A percentile compares a stretch with the other conserved stretches of the same genome.
phyloP scores from a whole-genome alignment of 2,888 invertebrate species.

The Hyposoter didymator region DNA sequence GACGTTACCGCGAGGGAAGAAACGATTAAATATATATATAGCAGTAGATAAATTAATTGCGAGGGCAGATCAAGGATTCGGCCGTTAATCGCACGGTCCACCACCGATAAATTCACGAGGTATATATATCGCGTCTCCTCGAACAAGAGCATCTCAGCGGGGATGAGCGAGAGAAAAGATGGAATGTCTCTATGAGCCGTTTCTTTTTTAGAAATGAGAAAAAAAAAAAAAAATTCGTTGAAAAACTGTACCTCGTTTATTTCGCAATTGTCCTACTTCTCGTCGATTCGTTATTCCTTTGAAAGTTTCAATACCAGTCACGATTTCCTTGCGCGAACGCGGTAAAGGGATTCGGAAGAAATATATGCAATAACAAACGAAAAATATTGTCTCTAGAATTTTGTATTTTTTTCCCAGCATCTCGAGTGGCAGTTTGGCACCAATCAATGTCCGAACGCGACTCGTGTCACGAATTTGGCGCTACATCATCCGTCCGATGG shows the following conservation, averaged over 20 bases:
- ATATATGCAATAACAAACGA: conserved; percentile 2
- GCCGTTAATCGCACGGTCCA: conserved; percentile 57
- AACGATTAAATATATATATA: neutral
- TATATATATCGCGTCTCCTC: conserved; percentile 34
- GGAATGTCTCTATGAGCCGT: too few species aligned
- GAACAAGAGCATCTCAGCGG: too few species aligned
- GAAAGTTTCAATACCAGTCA: conserved; percentile 46
- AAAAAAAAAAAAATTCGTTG: too few species aligned
- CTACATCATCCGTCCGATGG: too few species aligned
- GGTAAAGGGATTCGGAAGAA: conserved; percentile 2
- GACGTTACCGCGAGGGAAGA: neutral
- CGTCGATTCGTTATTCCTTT: conserved; percentile 61
- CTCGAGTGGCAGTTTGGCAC: too few species aligned
- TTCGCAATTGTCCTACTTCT: conserved; percentile 59
- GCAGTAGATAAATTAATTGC: conserved; percentile 19
- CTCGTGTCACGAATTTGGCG: too few species aligned
- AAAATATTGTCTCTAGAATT: conserved; percentile 32
- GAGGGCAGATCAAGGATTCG: conserved; percentile 37
- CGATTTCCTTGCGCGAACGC: conserved; percentile 3
- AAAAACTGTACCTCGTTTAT: too few species aligned
- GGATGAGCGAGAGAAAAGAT: too few species aligned
- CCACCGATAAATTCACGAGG: conserved; percentile 58
- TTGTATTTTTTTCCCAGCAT: too few species aligned
- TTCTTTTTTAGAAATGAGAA: too few species aligned
- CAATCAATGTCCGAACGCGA: too few species aligned